phyloP scores from a whole-genome alignment of 2,888 invertebrate species.

The Pelosia muscerda region DNA sequence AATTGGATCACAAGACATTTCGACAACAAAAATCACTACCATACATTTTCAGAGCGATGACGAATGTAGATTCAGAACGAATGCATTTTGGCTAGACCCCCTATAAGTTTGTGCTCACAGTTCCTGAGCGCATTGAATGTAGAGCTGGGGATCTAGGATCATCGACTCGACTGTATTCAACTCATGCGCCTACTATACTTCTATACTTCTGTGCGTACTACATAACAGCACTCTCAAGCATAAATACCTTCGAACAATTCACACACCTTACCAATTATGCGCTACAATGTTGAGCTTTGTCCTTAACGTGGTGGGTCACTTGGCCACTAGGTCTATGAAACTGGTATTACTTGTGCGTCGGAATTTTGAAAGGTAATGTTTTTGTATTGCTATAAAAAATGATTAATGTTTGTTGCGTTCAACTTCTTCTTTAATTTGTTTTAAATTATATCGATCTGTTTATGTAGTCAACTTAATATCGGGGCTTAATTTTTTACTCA shows the following conservation, averaged over 20 bases:
- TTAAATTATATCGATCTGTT: neutral
- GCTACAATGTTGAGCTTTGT: neutral
- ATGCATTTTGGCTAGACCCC: too few species aligned
- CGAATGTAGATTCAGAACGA: too few species aligned
- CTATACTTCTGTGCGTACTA: neutral
- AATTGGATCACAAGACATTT: too few species aligned
- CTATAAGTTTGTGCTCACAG: too few species aligned
- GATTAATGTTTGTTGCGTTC: neutral
- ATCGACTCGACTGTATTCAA: too few species aligned
- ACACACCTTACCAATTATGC: too few species aligned
- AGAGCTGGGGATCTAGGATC: too few species aligned
- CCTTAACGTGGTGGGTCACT: neutral
- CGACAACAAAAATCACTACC: too few species aligned
- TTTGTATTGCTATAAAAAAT: neutral
- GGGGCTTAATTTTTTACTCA: neutral
- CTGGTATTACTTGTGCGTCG: neutral
- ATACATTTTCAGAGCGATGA: too few species aligned
- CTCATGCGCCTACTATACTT: too few species aligned
- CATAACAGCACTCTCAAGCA: neutral
- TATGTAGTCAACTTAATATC: neutral
- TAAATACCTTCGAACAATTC: too few species aligned
- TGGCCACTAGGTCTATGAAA: neutral
- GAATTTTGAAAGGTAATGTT: neutral
- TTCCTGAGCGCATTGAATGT: too few species aligned
- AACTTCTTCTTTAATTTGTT: neutral